phyloP scores from a whole-genome alignment of 2,797 vertebrate genomes.

The Trematomus bernacchii region DNA sequence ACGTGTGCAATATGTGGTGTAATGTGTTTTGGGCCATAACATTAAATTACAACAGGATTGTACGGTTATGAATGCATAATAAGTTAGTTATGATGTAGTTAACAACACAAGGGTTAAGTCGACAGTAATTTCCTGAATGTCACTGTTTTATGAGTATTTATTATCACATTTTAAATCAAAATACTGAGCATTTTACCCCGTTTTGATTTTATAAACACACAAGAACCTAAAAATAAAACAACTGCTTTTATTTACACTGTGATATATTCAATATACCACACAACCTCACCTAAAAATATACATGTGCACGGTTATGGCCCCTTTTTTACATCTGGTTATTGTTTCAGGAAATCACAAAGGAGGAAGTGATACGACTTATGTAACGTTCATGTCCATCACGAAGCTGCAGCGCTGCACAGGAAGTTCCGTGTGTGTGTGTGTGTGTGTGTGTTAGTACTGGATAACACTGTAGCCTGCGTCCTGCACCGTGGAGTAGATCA shows the following conservation, averaged over 20 bases:
- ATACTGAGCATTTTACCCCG: neutral
- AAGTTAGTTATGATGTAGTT: too few species aligned
- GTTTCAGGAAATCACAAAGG: conserved; percentile 31
- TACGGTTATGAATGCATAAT: too few species aligned
- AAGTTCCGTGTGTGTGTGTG: too few species aligned
- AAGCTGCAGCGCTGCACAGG: neutral
- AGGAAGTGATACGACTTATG: conserved; percentile 22
- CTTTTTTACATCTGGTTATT: conserved; percentile 4
- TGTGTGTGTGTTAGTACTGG: conserved; percentile 62
- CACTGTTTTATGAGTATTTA: neutral
- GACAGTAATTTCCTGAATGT: neutral
- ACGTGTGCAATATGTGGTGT: too few species aligned
- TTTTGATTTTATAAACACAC: neutral
- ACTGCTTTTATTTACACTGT: conserved; percentile 20
- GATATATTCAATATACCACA: conserved; percentile 7
- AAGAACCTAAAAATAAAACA: neutral
- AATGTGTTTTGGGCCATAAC: too few species aligned
- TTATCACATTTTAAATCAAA: neutral
- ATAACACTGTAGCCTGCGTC: conserved; percentile 80
- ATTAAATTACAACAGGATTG: too few species aligned
- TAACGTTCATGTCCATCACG: neutral
- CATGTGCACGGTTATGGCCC: conserved; percentile 8
- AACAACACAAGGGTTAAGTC: too few species aligned
- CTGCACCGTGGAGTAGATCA: conserved; percentile 71
- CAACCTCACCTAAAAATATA: neutral